Evolutionary conservation across 2,797 vertebrate species (phyloP), one percentile per base, ranked within the genome.

Genomic region (Euthynnus affinis): DNA sequence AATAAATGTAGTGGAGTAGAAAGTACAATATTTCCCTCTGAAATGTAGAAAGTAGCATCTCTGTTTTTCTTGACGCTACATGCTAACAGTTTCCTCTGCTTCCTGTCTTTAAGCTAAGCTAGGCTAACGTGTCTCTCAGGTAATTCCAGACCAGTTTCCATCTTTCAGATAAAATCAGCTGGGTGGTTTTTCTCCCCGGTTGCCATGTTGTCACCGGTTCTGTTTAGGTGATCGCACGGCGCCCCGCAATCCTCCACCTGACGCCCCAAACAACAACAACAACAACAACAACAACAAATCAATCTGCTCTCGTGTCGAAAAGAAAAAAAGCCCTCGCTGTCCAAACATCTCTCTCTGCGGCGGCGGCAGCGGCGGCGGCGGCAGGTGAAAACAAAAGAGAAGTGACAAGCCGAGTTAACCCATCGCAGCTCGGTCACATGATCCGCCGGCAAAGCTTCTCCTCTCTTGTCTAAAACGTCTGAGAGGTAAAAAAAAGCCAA

Each of bases 351-450:
- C 59, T 59, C 49, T 75, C 61, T 0, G 42, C 65, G 1, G 51
- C 14, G 10, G 23, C 51, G 44, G 49, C 27, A 29, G 66, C 25
- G 42, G 76, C 48, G 29, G 32, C 44, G 15, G 67, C 64, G 64
- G 85, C 87, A 81, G 84, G 87, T 88, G 85, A 85, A 81, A 89
- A 79, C 84, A 83, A 89, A 91, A 46, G 76, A 79, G 89, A 92
- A 93, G 87, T 89, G 91, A 92, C 89, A 91, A 23, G 80, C 15
- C 0, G 20, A 61, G 71, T 89, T 83, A 87, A 87, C 87, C 84
- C 76, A 58, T 46, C 69, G 58, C 89, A 42, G 81, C 78, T 74
- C 25, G 59, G 81, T 85, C 85, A 85, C 74, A 51, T 73, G 84
- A 79, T 68, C 63, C 17, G n/a, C 9, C n/a, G 25, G 46, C 12